These are phyloP conservation scores for Clarias pachynema DNA, from an alignment of 2,797 vertebrate genomes.

Conservation along the genomic window DNA sequence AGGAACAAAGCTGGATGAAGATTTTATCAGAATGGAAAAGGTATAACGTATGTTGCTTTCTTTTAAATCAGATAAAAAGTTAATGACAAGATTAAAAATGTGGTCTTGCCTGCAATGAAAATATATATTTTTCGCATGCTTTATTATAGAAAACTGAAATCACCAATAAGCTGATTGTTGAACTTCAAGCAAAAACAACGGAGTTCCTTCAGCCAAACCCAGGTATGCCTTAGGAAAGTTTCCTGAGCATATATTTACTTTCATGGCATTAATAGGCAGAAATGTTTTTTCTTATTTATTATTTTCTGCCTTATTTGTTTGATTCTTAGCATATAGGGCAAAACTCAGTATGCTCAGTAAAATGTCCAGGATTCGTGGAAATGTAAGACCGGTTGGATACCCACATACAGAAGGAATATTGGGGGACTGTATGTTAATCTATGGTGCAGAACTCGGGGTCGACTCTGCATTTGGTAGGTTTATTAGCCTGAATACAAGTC, in stretches of 20 bases:
- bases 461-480: slow-evolving; percentile 82
- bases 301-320: background rate
- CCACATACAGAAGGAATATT: slow-evolving; percentile 85
- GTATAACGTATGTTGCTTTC: slow-evolving; percentile 67
- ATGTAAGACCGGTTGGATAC: slow-evolving; percentile 81
- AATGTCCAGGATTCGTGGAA: slow-evolving; percentile 82
- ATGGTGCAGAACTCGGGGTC: slow-evolving; percentile 80
- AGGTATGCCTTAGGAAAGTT: slow-evolving; percentile 69
- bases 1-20: slow-evolving; percentile 85
- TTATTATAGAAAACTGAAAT: slow-evolving; percentile 79
- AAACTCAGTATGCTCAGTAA: slow-evolving; percentile 83
- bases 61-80: slow-evolving; percentile 2
- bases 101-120: background rate
- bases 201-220: slow-evolving; percentile 88
- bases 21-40: slow-evolving; percentile 85
- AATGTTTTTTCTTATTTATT: background rate
- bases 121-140: background rate
- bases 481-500: slow-evolving; percentile 2
- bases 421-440: slow-evolving; percentile 83
- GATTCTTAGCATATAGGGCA: slow-evolving; percentile 78
- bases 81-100: background rate
- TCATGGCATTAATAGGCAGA: background rate
- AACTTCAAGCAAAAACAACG: slow-evolving; percentile 81
- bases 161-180: slow-evolving; percentile 81
- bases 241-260: background rate